These are phyloP conservation scores for Nyctibius bracteatus DNA, from an alignment of 2,113 vertebrate genomes.

Conservation along the genomic window DNA sequence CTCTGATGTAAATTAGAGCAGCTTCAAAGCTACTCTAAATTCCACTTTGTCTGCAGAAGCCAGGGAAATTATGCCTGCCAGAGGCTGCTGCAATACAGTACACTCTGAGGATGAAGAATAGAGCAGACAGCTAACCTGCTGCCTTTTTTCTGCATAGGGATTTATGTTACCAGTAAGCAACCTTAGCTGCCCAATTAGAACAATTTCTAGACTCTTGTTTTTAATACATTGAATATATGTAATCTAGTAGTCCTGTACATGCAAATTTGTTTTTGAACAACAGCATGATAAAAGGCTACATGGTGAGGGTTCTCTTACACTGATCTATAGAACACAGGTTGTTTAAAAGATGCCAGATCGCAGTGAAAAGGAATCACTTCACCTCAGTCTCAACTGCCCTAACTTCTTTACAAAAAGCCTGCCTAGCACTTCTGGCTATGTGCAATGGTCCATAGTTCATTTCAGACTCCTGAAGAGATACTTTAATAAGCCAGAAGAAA, in stretches of 20 bases:
- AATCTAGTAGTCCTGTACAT: background rate
- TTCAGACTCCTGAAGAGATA: background rate
- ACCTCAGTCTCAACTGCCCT: background rate
- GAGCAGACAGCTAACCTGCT: background rate
- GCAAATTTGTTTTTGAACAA: background rate
- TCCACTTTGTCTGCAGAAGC: background rate
- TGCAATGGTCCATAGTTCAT: background rate
- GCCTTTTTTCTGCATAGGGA: background rate
- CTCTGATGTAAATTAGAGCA: background rate
- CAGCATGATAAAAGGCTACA: background rate
- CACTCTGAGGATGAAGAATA: background rate
- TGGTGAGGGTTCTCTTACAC: background rate
- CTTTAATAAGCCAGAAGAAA: background rate
- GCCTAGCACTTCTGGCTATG: background rate
- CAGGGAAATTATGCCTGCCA: background rate
- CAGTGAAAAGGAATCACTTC: background rate
- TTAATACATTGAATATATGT: background rate
- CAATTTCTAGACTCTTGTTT: background rate
- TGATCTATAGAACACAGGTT: background rate
- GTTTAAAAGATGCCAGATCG: background rate
- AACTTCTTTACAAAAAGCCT: background rate
- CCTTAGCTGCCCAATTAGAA: background rate
- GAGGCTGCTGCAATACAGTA: background rate
- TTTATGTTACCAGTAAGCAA: background rate
- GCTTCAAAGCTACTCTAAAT: constrained; percentile 7